phyloP scores from a whole-genome alignment of 2,888 invertebrate species.

The Abrostola tripartita region DNA sequence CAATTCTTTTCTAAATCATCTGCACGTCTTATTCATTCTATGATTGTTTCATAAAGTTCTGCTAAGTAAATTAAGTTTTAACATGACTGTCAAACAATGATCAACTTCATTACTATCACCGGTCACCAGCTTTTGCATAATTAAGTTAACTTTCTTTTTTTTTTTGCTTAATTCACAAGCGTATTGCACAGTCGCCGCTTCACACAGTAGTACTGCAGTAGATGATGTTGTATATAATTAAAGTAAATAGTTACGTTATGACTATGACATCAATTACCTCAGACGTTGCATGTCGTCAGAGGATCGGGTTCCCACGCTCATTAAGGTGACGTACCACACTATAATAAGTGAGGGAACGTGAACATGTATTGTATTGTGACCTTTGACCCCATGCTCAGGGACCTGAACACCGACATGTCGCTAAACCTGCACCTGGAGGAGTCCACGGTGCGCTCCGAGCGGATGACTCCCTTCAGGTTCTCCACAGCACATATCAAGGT shows the following conservation, averaged over 20 bases:
- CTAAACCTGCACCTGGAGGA: conserved; percentile 88
- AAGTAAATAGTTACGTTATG: too few relatives aligned
- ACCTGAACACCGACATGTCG: conserved; percentile 87
- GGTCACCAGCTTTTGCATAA: neutral
- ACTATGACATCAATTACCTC: too few relatives aligned
- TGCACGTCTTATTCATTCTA: neutral
- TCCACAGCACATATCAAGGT: conserved; percentile 93
- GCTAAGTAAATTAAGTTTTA: neutral
- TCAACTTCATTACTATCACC: neutral
- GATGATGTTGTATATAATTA: too few relatives aligned
- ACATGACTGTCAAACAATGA: neutral
- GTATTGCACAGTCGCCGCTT: conserved; percentile 1
- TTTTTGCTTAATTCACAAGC: neutral
- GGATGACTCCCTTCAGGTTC: conserved; percentile 95
- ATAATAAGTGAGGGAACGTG: neutral
- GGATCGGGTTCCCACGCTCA: neutral
- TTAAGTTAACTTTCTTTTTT: neutral
- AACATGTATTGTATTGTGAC: neutral
- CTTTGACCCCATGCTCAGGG: conserved; percentile 63
- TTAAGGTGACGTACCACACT: neutral
- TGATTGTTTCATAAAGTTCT: neutral
- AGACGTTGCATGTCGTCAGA: neutral
- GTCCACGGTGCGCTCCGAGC: conserved; percentile 89
- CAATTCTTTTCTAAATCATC: neutral
- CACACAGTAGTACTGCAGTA: neutral